Percentiles rank a stretch among this genome's conserved stretches.
phyloP scores from a whole-genome alignment of 2,113 vertebrate genomes.

The Spilogale gracilis region DNA sequence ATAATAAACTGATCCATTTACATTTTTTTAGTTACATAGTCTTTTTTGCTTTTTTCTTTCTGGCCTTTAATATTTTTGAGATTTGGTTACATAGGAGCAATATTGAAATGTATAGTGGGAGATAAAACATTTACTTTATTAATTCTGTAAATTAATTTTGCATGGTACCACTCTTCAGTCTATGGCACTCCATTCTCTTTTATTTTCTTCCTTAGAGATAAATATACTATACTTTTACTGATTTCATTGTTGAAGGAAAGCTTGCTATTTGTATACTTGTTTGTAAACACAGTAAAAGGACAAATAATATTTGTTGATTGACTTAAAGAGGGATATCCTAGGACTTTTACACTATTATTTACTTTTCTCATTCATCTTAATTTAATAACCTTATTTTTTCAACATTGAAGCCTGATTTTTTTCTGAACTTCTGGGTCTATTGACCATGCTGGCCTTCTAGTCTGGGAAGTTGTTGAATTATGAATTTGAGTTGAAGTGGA shows the following conservation, averaged over 20 bases:
- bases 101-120: not conserved
- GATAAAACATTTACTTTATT: not conserved
- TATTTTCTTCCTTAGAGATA: not conserved
- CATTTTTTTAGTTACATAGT: not conserved
- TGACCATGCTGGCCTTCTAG: not conserved
- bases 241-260: not conserved
- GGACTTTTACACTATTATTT: not conserved
- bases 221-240: not conserved
- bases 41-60: not conserved
- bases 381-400: slow-evolving; percentile 2
- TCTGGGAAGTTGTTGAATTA: not conserved
- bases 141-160: slow-evolving; percentile 7
- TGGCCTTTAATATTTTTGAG: slow-evolving; percentile 25
- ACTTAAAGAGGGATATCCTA: not conserved
- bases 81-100: not conserved
- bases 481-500: slow-evolving; percentile 13
- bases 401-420: not conserved
- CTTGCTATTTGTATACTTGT: slow-evolving; percentile 20
- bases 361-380: not conserved
- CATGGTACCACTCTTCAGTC: not conserved
- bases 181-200: not conserved
- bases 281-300: slow-evolving; percentile 7
- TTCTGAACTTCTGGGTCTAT: not conserved
- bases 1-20: not conserved
- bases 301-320: not conserved